These are phyloP conservation scores for Siniperca undulata DNA, from an alignment of 2,797 vertebrate genomes.

Conservation along the genomic window DNA sequence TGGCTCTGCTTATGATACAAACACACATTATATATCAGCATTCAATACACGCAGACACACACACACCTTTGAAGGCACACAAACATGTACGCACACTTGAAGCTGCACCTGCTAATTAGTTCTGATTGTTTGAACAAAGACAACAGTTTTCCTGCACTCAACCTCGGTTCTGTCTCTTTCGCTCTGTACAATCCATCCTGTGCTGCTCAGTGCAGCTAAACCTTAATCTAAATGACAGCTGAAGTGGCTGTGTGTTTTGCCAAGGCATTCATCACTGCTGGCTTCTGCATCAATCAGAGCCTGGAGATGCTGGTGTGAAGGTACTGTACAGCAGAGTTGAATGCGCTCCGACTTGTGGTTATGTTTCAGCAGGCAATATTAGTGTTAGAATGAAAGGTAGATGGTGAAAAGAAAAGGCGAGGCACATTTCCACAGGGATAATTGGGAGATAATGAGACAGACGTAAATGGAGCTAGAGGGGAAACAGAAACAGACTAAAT, in stretches of 20 bases:
- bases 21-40: slow-evolving; percentile 43
- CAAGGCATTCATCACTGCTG: slow-evolving; percentile 49
- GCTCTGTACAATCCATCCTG: slow-evolving; percentile 34
- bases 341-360: slow-evolving; percentile 25
- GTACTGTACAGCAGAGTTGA: slow-evolving; percentile 23
- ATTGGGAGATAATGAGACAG: slow-evolving; percentile 56
- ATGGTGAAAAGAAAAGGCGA: slow-evolving; percentile 10
- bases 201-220: slow-evolving; percentile 49
- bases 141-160: slow-evolving; percentile 49
- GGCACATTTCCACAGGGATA: slow-evolving; percentile 43
- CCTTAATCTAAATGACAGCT: slow-evolving; percentile 62
- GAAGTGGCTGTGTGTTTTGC: slow-evolving; percentile 62
- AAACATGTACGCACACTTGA: slow-evolving; percentile 3
- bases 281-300: slow-evolving; percentile 55
- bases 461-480: slow-evolving; percentile 37
- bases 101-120: slow-evolving; percentile 77
- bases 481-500: slow-evolving; percentile 15
- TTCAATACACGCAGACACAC: not conserved
- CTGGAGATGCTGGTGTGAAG: slow-evolving; percentile 44
- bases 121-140: slow-evolving; percentile 68
- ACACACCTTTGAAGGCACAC: slow-evolving; percentile 1
- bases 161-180: slow-evolving; percentile 39
- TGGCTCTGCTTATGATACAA: slow-evolving; percentile 18
- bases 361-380: slow-evolving; percentile 37
- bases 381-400: slow-evolving; percentile 41